A percentile compares a stretch with the other conserved stretches of the same genome.
These are phyloP conservation scores for Dicranocentrus wangi DNA, from an alignment of 2,888 invertebrate genomes.

Conservation along the genomic window DNA sequence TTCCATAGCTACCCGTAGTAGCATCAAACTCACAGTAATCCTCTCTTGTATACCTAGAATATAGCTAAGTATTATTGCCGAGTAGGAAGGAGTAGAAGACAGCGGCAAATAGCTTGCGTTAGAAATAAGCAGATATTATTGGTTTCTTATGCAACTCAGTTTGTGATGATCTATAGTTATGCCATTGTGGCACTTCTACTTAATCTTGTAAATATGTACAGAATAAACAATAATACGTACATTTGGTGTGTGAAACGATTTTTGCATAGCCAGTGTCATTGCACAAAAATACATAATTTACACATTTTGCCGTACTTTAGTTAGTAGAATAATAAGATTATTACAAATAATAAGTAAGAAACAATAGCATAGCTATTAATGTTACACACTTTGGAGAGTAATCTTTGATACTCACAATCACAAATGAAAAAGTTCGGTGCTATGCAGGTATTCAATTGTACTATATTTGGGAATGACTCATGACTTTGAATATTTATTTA, in stretches of 20 bases:
- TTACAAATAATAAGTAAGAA: neutral
- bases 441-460: neutral
- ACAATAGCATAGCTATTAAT: neutral
- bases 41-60: neutral
- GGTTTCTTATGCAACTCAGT: neutral
- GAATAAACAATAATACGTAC: neutral
- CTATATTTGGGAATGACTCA: neutral
- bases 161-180: too few relatives aligned
- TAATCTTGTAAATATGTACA: neutral
- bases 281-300: neutral
- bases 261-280: neutral
- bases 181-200: too few relatives aligned
- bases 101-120: too few relatives aligned
- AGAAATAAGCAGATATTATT: neutral
- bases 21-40: neutral
- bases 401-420: neutral
- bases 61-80: neutral
- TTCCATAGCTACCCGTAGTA: neutral
- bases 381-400: neutral
- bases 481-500: too few relatives aligned
- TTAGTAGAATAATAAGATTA: too few relatives aligned
- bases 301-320: too few relatives aligned
- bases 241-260: neutral
- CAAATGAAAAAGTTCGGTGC: neutral
- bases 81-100: too few relatives aligned